Evolutionary conservation across 1,140 invertebrate species (phyloP).

Genomic region (Meteorus sp.): DNA sequence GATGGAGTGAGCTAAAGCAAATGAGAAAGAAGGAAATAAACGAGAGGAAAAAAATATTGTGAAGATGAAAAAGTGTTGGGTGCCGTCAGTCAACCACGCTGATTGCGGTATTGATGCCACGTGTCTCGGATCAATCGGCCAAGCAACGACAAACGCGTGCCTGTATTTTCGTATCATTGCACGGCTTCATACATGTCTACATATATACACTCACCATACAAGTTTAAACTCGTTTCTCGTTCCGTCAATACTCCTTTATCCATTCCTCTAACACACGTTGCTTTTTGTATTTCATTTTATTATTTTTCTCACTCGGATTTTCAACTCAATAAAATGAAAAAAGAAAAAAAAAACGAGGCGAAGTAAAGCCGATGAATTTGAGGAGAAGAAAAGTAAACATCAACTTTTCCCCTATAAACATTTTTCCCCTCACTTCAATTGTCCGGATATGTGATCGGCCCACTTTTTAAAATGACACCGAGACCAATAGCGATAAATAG

Average conservation of each 20-base stretch:
- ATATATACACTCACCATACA: no score
- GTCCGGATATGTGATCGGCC: no score
- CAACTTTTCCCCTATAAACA: not conserved
- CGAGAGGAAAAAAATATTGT: no score
- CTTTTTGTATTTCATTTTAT: not conserved
- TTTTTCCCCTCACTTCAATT: not conserved
- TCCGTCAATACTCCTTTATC: no score
- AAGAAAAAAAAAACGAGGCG: no score
- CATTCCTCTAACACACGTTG: slow-evolving; percentile 4
- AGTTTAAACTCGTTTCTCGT: no score
- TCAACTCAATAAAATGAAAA: slow-evolving; percentile 13
- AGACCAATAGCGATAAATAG: no score
- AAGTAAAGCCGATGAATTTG: slow-evolving; percentile 29
- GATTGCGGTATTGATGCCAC: slow-evolving; percentile 58
- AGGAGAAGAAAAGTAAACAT: slow-evolving; percentile 27
- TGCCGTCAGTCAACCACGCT: slow-evolving; percentile 50
- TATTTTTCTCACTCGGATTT: slow-evolving; percentile 24
- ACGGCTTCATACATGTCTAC: slow-evolving; percentile 25
- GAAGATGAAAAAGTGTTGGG: slow-evolving; percentile 27
- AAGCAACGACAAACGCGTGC: slow-evolving; percentile 45
- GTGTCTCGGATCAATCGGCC: slow-evolving; percentile 55
- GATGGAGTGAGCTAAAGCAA: slow-evolving; percentile 30
- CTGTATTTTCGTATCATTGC: slow-evolving; percentile 57
- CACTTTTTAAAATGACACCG: no score
- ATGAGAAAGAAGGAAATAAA: slow-evolving; percentile 6